A percentile compares a stretch with the other conserved stretches of the same genome.
These are phyloP conservation scores for Operophtera brumata DNA, from an alignment of 2,888 invertebrate genomes.

Conservation along the genomic window DNA sequence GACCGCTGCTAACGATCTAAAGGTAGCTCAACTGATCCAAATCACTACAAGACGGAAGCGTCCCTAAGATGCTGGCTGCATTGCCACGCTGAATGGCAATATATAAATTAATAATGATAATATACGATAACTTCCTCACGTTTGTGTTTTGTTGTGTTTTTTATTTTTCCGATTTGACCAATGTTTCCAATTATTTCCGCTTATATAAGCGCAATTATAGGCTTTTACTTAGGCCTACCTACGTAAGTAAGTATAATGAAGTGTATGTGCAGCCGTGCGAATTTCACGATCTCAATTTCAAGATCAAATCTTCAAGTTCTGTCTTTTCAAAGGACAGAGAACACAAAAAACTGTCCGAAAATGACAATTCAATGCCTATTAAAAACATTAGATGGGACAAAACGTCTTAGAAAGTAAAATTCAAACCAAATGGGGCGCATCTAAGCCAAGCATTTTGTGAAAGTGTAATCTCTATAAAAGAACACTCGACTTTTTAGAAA, in stretches of 20 bases:
- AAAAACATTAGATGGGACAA: constrained; percentile 22
- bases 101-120: too few species aligned
- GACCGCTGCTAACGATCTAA: too few species aligned
- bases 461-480: constrained; percentile 25
- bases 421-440: constrained; percentile 21
- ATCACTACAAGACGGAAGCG: too few species aligned
- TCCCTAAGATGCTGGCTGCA: too few species aligned
- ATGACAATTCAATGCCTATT: constrained; percentile 20
- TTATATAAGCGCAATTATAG: too few species aligned
- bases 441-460: constrained; percentile 14
- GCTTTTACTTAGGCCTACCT: too few species aligned
- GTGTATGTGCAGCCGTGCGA: constrained; percentile 2
- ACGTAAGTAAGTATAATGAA: background rate
- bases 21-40: too few species aligned
- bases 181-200: too few species aligned
- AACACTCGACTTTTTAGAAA: constrained; percentile 22
- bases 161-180: too few species aligned
- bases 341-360: constrained; percentile 1
- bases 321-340: constrained; percentile 1
- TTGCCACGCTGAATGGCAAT: too few species aligned
- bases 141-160: too few species aligned
- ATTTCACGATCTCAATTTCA: constrained; percentile 1
- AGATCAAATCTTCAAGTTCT: constrained; percentile 10
- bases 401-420: constrained; percentile 20
- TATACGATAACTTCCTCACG: too few species aligned